Evolutionary conservation across 1,140 invertebrate species (phyloP).

Genomic region (Pogonomyrmex californicus): DNA sequence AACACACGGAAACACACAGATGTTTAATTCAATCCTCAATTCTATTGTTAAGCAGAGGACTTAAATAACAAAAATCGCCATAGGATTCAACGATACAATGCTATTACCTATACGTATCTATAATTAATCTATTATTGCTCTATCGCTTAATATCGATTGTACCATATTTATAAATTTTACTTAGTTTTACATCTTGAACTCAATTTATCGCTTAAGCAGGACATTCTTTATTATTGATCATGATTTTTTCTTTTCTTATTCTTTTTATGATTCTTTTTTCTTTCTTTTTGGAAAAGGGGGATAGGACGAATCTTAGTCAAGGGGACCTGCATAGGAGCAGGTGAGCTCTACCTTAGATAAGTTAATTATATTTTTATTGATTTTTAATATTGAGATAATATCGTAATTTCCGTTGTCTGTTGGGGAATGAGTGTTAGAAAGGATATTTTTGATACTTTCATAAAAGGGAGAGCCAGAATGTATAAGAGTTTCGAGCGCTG

Average conservation of each 20-base stretch:
- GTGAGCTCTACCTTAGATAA: slow-evolving; percentile 75
- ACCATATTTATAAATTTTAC: slow-evolving; percentile 85
- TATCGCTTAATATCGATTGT: slow-evolving; percentile 85
- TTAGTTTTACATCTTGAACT: slow-evolving; percentile 85
- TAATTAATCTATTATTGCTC: slow-evolving; percentile 84
- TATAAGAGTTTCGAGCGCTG: slow-evolving; percentile 79
- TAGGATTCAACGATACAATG: slow-evolving; percentile 85
- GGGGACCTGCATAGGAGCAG: slow-evolving; percentile 70
- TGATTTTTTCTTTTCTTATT: slow-evolving; percentile 58
- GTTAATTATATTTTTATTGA: slow-evolving; percentile 81
- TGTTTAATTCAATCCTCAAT: slow-evolving; percentile 78
- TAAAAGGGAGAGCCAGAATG: slow-evolving; percentile 83
- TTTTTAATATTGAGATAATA: slow-evolving; percentile 81
- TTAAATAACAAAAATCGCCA: slow-evolving; percentile 80
- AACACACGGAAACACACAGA: slow-evolving; percentile 77
- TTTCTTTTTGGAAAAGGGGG: slow-evolving; percentile 74
- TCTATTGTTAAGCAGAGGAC: slow-evolving; percentile 77
- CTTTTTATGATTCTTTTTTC: slow-evolving; percentile 66
- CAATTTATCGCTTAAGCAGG: slow-evolving; percentile 78
- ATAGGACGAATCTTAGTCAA: slow-evolving; percentile 74
- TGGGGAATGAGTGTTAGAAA: slow-evolving; percentile 85
- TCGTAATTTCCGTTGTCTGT: slow-evolving; percentile 84
- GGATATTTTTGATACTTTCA: slow-evolving; percentile 89
- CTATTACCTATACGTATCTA: slow-evolving; percentile 84
- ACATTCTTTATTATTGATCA: slow-evolving; percentile 70